Evolutionary conservation across 1,140 invertebrate species (phyloP).

Genomic region (Drosophila watanabei): DNA sequence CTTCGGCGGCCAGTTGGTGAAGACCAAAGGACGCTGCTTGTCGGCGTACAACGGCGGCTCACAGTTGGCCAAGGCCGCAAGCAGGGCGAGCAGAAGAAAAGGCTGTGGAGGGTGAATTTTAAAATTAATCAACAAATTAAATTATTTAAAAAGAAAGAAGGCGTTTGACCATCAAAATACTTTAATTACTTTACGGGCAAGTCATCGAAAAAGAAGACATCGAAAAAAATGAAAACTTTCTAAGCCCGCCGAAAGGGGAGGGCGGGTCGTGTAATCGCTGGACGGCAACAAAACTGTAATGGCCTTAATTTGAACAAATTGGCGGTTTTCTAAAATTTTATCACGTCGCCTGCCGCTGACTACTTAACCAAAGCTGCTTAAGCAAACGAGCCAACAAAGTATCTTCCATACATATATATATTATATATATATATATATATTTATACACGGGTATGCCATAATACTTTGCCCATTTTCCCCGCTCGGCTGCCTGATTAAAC

Average conservation of each 20-base stretch:
- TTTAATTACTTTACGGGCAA: conserved; percentile 54
- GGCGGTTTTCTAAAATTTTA: conserved; percentile 81
- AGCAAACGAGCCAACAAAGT: conserved; percentile 54
- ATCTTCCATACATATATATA: conserved; percentile 12
- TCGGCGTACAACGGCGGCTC: conserved; percentile 50
- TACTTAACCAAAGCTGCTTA: conserved; percentile 62
- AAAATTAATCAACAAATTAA: conserved; percentile 54
- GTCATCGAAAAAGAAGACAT: conserved; percentile 29
- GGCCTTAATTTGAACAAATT: conserved; percentile 77
- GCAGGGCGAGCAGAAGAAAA: conserved; percentile 38
- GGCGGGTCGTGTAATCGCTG: conserved; percentile 47
- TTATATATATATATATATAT: conserved; percentile 21
- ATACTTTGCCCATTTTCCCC: conserved; percentile 50
- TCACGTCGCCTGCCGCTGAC: conserved; percentile 66
- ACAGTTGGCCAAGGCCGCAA: conserved; percentile 53
- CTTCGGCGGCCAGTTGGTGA: conserved; percentile 67
- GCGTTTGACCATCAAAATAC: conserved; percentile 37
- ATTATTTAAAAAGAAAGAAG: conserved; percentile 15
- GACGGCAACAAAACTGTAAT: conserved; percentile 63
- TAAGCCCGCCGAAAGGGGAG: conserved; percentile 48
- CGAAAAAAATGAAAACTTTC: conserved; percentile 66
- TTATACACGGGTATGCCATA: conserved; percentile 35
- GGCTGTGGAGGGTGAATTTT: conserved; percentile 41
- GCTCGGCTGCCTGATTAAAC: conserved; percentile 56
- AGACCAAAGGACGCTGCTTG: conserved; percentile 65